Evolutionary conservation across 2,888 invertebrate species (phyloP).

Genomic region (Gerris lacustris): DNA sequence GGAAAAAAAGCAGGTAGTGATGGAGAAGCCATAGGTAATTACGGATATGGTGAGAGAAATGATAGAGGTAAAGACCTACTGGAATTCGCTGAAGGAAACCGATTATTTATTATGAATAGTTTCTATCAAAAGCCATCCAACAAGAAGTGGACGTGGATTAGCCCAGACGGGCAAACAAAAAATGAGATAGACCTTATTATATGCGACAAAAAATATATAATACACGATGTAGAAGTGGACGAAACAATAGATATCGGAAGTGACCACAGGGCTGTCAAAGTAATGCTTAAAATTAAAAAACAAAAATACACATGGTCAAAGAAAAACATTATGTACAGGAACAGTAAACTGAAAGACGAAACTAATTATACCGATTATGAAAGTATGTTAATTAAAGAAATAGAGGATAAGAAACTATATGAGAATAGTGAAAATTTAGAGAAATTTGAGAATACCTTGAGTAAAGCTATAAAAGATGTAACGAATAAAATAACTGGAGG

Average conservation of each 20-base stretch:
- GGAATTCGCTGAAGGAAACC: background rate
- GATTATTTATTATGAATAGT: background rate
- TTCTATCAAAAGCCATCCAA: background rate
- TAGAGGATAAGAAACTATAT: background rate
- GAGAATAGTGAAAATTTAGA: background rate
- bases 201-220: background rate
- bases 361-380: background rate
- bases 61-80: background rate
- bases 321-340: background rate
- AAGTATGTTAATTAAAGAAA: background rate
- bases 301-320: background rate
- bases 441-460: background rate
- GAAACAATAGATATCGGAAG: conserved; percentile 5
- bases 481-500: background rate
- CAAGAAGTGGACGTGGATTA: conserved; percentile 6
- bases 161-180: background rate
- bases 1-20: background rate
- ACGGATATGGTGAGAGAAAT: background rate
- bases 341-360: background rate
- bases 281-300: background rate
- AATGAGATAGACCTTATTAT: conserved; percentile 8
- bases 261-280: background rate
- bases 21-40: background rate
- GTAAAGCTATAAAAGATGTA: background rate
- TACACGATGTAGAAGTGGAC: background rate